A percentile compares a stretch with the other conserved stretches of the same genome.
Conservation (phyloP, 2,113 vertebrate genomes). For the Sprattus sprattus region DNA sequence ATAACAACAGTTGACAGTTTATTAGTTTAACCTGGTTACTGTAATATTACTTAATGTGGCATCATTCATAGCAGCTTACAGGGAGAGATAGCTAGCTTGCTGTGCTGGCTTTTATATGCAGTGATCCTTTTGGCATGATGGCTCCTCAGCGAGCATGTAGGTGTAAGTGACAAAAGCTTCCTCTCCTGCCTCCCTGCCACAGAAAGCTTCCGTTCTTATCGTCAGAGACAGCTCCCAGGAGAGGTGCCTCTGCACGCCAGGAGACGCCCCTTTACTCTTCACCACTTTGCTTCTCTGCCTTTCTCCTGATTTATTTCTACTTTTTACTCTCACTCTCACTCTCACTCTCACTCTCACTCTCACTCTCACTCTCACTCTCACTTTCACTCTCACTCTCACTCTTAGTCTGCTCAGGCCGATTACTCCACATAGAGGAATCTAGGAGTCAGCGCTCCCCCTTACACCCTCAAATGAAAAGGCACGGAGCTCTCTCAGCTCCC, state of each 20-base stretch:
- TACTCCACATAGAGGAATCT: not conserved
- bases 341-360: not conserved
- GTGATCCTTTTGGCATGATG: no score
- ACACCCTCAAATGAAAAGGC: not conserved
- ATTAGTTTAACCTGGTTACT: no score
- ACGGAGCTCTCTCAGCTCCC: not conserved
- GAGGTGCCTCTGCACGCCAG: not conserved
- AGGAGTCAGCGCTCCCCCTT: not conserved
- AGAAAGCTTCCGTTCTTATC: no score
- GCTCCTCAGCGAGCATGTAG: slow-evolving; percentile 32
- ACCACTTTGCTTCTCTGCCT: slow-evolving; percentile 19
- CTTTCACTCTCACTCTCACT: not conserved
- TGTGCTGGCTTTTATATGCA: no score
- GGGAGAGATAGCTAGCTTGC: no score
- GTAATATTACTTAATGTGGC: no score
- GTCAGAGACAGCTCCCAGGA: no score
- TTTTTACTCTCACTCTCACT: not conserved
- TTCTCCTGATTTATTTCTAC: not conserved
- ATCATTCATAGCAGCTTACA: no score
- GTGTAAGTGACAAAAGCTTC: slow-evolving; percentile 57
- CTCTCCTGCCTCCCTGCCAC: not conserved
- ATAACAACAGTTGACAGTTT: no score
- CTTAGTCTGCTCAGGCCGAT: not conserved
- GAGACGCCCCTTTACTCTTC: slow-evolving; percentile 19
- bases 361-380: not conserved